phyloP scores from a whole-genome alignment of 2,797 vertebrate species.

The Fistularia commersonii region DNA sequence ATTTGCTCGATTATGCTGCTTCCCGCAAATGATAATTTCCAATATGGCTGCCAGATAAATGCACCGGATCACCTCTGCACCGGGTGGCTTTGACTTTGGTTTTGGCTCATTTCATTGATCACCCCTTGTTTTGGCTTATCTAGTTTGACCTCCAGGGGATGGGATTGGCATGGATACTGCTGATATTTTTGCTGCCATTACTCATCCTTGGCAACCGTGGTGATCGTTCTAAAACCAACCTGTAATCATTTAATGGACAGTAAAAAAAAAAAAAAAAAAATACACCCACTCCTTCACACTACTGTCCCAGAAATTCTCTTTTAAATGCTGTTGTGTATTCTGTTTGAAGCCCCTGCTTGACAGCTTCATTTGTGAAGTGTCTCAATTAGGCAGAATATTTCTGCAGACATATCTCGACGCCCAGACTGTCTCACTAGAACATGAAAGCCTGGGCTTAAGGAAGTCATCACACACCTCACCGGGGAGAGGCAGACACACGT shows the following conservation, averaged over 20 bases:
- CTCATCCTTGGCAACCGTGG: slow-evolving; percentile 21
- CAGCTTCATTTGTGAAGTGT: slow-evolving; percentile 72
- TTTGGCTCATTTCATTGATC: slow-evolving; percentile 10
- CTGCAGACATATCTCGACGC: slow-evolving; percentile 65
- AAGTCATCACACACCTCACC: slow-evolving; percentile 76
- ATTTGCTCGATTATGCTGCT: neutral
- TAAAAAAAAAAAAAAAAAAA: slow-evolving; percentile 11
- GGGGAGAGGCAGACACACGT: slow-evolving; percentile 43
- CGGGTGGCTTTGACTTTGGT: neutral
- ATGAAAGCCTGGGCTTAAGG: slow-evolving; percentile 76
- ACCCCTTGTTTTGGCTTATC: slow-evolving; percentile 3
- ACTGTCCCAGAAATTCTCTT: slow-evolving; percentile 67
- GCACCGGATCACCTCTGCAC: slow-evolving; percentile 3
- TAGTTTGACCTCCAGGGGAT: slow-evolving; percentile 3
- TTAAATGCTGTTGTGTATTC: slow-evolving; percentile 54
- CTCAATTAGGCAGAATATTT: slow-evolving; percentile 76
- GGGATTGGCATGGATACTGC: slow-evolving; percentile 13
- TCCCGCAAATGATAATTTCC: slow-evolving; percentile 1
- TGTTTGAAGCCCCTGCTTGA: slow-evolving; percentile 64
- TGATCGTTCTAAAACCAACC: slow-evolving; percentile 42
- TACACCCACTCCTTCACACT: slow-evolving; percentile 23
- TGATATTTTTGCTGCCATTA: slow-evolving; percentile 29
- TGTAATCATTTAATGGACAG: slow-evolving; percentile 44
- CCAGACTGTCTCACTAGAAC: slow-evolving; percentile 69
- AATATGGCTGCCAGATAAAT: slow-evolving; percentile 17